Evolutionary conservation across 2,888 invertebrate genomes (phyloP), one percentile per base, ranked within the genome.

Genomic region (Sinohyriopsis cumingii): DNA sequence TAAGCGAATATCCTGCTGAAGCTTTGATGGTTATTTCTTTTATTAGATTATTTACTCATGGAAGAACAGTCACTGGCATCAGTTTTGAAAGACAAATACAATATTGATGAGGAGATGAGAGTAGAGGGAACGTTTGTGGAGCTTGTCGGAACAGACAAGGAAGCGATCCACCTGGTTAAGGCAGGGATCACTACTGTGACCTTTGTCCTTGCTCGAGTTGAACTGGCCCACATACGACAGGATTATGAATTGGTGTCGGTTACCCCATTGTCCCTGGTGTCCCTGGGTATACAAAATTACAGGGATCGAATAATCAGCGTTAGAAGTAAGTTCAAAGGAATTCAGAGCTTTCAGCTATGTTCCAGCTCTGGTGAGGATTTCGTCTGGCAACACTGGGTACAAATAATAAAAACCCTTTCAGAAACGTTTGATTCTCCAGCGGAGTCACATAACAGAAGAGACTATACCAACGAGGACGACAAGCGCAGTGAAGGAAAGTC

Each of bases 161-260:
- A 57, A 33, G 59, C 65, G 22, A 53, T 57, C 7, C 65, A 57
- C 22, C 45, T 65, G 65, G 59, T 45, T 59, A 59, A 57, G n/a
- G 53, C 59, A 53, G 59, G 57, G 45, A 59, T 65, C 59, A 65
- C 25, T 22, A 20, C 57, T 65, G 56, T 53, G 22, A 59, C 65
- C 24, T 59, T 65, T n/a, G 59, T 65, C 12, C 28, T 65, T 59
- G 65, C 65, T 19, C 20, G 25, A 28, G 45, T 65, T 53, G 20
- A 7, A 6, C 59, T 57, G 15, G 56, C 65, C 7, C 45, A 53
- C 3, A 53, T 59, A 33, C 22, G 59, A 53, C 53, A 59, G 24
- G 65, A 65, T 22, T 65, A 65, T 33, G 65, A 65, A 4, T 25
- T 65, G 22, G 59, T 45, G 19, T 65, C 65, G 4, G 56, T 65